These are phyloP conservation scores for Palythoa caribaeorum DNA, from an alignment of 92 coral and sea anemone genomes.

Conservation along the genomic window DNA sequence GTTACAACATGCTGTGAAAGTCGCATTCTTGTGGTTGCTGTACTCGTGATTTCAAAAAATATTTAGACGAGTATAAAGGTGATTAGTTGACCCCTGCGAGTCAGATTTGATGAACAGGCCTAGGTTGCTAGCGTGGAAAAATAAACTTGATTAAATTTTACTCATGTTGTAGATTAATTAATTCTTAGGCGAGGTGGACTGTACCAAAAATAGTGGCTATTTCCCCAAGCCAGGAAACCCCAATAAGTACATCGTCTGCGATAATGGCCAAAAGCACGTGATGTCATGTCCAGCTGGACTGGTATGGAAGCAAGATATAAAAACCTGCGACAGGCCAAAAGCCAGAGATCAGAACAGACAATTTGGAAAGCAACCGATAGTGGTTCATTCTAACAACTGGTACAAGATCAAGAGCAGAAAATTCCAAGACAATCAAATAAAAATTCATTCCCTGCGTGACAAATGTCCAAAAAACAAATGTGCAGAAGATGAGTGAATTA, in stretches of 20 bases:
- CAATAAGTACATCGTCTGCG: not conserved
- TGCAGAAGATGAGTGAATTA: not conserved
- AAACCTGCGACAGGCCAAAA: not conserved
- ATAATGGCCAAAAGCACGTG: conserved; percentile 6
- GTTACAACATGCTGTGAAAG: not conserved
- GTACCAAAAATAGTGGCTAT: conserved; percentile 3
- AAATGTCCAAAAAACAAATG: not conserved
- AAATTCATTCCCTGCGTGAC: not conserved
- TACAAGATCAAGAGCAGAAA: not conserved
- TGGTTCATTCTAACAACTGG: not conserved
- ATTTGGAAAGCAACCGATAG: too few relatives aligned
- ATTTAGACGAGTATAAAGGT: too few relatives aligned
- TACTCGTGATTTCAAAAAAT: too few relatives aligned
- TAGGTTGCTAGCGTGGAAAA: too few relatives aligned
- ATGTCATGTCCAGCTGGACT: not conserved
- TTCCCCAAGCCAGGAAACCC: conserved; percentile 16
- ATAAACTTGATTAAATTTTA: not conserved
- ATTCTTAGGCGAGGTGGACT: conserved; percentile 14
- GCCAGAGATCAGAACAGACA: not conserved
- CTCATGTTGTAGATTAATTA: not conserved
- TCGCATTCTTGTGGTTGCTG: too few relatives aligned
- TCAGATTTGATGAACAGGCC: too few relatives aligned
- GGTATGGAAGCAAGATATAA: not conserved
- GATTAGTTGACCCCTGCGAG: too few relatives aligned
- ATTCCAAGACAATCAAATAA: not conserved